These are phyloP conservation scores for Talpa occidentalis DNA, from an alignment of 2,113 vertebrate genomes.

Conservation along the genomic window DNA sequence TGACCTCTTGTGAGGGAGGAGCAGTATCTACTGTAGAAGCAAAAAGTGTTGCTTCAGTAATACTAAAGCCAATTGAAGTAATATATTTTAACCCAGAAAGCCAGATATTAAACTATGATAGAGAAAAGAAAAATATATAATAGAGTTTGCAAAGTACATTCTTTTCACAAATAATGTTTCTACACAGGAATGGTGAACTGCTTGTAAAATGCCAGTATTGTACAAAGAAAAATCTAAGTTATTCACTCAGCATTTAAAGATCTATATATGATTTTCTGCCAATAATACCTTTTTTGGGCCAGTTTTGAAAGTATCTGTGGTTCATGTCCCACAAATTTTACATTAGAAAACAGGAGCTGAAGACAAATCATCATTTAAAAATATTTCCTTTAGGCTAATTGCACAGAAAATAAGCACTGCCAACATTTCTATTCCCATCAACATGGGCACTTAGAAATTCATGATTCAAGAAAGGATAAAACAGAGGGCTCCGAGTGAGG, in stretches of 20 bases:
- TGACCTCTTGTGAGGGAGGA: not conserved
- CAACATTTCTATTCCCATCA: not conserved
- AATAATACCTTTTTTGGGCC: constrained; percentile 3
- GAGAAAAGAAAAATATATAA: too few relatives aligned
- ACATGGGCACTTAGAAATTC: constrained; percentile 26
- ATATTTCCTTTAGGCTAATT: constrained; percentile 35
- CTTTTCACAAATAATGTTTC: constrained; percentile 44
- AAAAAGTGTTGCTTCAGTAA: not conserved
- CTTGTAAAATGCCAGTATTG: constrained; percentile 17
- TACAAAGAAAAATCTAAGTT: not conserved
- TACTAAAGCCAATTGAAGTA: not conserved
- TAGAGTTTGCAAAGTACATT: constrained; percentile 1
- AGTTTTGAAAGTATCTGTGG: constrained; percentile 23
- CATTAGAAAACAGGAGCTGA: not conserved
- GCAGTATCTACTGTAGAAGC: not conserved
- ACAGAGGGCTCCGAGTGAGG: not conserved
- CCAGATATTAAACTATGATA: not conserved
- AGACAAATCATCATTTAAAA: constrained; percentile 29
- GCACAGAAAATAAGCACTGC: not conserved
- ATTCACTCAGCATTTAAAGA: constrained; percentile 43
- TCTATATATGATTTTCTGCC: constrained; percentile 8
- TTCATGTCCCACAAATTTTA: not conserved
- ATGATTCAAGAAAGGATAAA: constrained; percentile 25
- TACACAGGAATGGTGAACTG: not conserved
- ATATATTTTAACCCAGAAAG: constrained; percentile 28